Evolutionary conservation across 2,113 vertebrate genomes (phyloP), one percentile per base, ranked within the genome.

Genomic region (Amia ocellicauda): DNA sequence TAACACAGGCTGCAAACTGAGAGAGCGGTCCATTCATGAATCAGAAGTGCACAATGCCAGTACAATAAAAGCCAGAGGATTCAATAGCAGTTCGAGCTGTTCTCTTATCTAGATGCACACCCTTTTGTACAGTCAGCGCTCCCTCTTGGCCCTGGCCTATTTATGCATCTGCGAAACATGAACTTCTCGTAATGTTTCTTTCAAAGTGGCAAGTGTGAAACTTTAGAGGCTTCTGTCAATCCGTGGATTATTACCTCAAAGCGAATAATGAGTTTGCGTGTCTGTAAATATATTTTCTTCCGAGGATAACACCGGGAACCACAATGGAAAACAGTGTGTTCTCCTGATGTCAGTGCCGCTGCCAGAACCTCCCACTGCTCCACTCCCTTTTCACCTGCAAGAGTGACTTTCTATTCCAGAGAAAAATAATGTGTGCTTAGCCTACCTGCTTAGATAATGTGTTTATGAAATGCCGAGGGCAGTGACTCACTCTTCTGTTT

Each of bases 1-100:
- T 54, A 68, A 76, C 54, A 71, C 72, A 69, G 63, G 81, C 72
- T 74, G 74, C 76, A 74, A 72, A 74, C 69, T 77, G 77, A 73
- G 81, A 80, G 68, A 78, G 63, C 1, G 74, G 53, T 67, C 73
- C 58, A 74, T 86, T 81, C 78, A 80, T 77, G 53, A 61, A 50
- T 60, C 60, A 60, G 74, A 67, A 75, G 72, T 29, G 65, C 71
- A 43, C 78, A 83, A 81, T 78, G 81, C 76, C 76, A 68, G 68
- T 76, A 76, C 67, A 78, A 79, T 77, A 79, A 79, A 76, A 71
- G 75, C 70, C 74, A 78, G 70, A 74, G 77, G 79, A 74, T 83
- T 75, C 76, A 77, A 75, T 77, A 77, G 79, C 66, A 36, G 2
- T 22, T 62, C 59, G 74, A 68, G 69, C 63, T 17, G 51, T 73